A percentile compares a stretch with the other conserved stretches of the same genome.
phyloP scores from a whole-genome alignment of 1,140 invertebrate species.

The Cherax destructor region DNA sequence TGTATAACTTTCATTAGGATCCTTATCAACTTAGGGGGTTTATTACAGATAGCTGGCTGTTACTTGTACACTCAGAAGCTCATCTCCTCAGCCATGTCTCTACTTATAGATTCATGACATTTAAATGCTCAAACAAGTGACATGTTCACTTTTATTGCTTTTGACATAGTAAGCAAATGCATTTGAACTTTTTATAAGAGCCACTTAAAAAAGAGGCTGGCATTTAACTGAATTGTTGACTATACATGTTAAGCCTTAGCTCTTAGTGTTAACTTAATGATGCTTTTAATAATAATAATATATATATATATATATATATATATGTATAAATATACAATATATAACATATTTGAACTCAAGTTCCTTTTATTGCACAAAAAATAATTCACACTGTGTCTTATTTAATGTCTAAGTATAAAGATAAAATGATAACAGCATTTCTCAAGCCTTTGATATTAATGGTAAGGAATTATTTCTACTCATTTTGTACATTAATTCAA shows the following conservation, averaged over 20 bases:
- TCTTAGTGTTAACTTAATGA: neutral
- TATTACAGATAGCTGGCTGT: too few relatives aligned
- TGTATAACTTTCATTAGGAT: too few relatives aligned
- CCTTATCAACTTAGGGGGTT: too few relatives aligned
- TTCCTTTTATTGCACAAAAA: conserved; percentile 13
- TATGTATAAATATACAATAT: neutral
- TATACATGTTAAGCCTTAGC: neutral
- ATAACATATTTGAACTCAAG: neutral
- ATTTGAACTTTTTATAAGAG: neutral
- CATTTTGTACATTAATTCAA: conserved; percentile 38
- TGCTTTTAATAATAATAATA: conserved; percentile 7
- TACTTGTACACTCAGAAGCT: neutral
- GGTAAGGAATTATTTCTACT: conserved; percentile 36
- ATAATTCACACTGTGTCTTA: conserved; percentile 34
- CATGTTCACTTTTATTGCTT: neutral
- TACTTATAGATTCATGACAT: neutral
- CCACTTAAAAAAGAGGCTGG: neutral
- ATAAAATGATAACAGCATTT: neutral
- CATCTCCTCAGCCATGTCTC: neutral
- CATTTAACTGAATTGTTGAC: neutral
- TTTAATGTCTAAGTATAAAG: neutral
- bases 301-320: too few relatives aligned
- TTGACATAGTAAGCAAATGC: neutral
- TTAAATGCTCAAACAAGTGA: conserved; percentile 6
- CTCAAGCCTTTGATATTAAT: neutral